phyloP scores from a whole-genome alignment of 2,797 vertebrate species.

The Astyanax mexicanus region DNA sequence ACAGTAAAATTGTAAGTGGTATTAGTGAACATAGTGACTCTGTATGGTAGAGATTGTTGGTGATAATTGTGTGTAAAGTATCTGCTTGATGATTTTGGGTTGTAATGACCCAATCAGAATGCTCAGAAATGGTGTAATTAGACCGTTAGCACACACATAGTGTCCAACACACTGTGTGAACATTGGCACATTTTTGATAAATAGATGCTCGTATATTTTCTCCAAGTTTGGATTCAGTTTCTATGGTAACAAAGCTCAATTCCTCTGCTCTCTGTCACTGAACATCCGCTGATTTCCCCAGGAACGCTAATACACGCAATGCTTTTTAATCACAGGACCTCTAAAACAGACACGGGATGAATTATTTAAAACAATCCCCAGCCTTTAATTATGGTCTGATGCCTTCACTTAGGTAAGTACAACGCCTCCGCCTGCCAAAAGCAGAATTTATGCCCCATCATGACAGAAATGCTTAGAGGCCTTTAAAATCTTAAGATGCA shows the following conservation, averaged over 20 bases:
- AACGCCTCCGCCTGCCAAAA: conserved; percentile 58
- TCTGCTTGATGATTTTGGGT: no score
- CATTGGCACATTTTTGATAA: conserved; percentile 77
- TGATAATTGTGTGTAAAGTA: no score
- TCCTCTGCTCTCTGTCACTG: conserved; percentile 63
- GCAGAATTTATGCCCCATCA: conserved; percentile 58
- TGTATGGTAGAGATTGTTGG: no score
- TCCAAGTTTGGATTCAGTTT: conserved; percentile 79
- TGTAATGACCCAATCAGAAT: conserved; percentile 61
- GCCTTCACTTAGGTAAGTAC: conserved; percentile 63
- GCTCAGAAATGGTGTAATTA: conserved; percentile 61
- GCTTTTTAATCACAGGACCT: conserved; percentile 51
- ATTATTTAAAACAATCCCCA: conserved; percentile 55
- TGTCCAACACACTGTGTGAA: conserved; percentile 76
- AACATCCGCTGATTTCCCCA: conserved; percentile 67
- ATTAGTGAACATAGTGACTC: no score
- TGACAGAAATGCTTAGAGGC: conserved; percentile 66
- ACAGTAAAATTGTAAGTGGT: no score
- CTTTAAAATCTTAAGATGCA: conserved; percentile 67
- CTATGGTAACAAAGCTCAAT: conserved; percentile 79
- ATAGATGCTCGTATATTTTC: conserved; percentile 72
- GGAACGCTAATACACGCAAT: conserved; percentile 62
- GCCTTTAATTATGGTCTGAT: conserved; percentile 63
- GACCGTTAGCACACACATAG: conserved; percentile 72
- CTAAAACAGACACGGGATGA: conserved; percentile 48